Base-by-base conservation (phyloP, 2,113 vertebrate genomes). In the Indicator indicator region DNA sequence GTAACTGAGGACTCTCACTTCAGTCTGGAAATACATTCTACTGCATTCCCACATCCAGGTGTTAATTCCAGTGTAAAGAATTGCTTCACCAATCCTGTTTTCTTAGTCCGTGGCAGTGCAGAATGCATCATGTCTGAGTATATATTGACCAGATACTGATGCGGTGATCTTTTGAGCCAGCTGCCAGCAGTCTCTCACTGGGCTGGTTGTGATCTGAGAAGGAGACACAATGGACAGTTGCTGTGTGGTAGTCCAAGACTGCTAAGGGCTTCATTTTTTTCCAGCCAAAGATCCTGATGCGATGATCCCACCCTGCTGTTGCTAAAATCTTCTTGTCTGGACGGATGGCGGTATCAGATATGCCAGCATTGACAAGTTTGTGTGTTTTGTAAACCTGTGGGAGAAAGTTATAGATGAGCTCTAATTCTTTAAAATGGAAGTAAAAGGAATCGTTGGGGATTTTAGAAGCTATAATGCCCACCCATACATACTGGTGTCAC, bases 131-230 rank as follows among this genome's bases (percentile, higher is more conserved):
- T 0, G 86, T 94, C 60, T 98, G 46, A 1, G 96, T 97, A 92
- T 99, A 99, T 91, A 99, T 96, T 2, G 99, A 99, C 99, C 99
- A 99, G 91, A 99, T 30, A 70, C 98, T 99, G 95, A 99, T 98
- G 88, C 99, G 98, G 85, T 98, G 98, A 95, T 99, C 99, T 76
- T 97, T 98, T 36, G 99, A 99, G 65, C 99, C 99, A 3, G 99
- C 98, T 19, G 99, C 99, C 94, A 99, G 91, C 81, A 99, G 97
- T n/a, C 98, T 97, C 44, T 98, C 92, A 3, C 28, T 68, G 58
- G 98, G 94, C 56, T 83, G 96, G 44, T 74, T 96, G 68, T 99
- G 97, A 40, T 98, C 90, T 1, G 99, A 99, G 85, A 99, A 99
- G 91, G 98, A 97, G 74, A 99, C 98, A 0, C 98, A 98, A 56